These are phyloP conservation scores for Amblyopsis hoosieri DNA, from an alignment of 2,797 vertebrate genomes.

Conservation along the genomic window DNA sequence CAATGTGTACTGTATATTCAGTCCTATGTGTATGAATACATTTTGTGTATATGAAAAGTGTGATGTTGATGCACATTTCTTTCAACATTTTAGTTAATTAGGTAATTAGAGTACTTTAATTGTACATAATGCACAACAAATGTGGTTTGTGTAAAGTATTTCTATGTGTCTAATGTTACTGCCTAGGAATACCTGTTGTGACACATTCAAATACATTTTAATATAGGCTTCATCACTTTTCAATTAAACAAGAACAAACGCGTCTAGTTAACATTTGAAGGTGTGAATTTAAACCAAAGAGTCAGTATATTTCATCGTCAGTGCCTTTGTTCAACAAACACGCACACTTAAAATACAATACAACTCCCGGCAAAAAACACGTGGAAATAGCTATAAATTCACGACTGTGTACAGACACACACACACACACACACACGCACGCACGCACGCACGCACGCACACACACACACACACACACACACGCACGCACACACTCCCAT, in stretches of 20 bases:
- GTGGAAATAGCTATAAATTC: too few relatives aligned
- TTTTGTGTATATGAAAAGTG: too few relatives aligned
- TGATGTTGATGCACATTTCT: too few relatives aligned
- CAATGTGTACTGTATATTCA: too few relatives aligned
- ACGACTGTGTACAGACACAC: neutral
- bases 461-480: constrained; percentile 1
- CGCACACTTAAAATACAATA: neutral
- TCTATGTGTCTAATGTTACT: neutral
- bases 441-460: neutral
- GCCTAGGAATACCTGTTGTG: neutral
- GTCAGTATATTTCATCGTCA: constrained; percentile 10
- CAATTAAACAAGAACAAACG: constrained; percentile 12
- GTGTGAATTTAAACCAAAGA: constrained; percentile 31
- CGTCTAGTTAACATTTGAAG: constrained; percentile 26
- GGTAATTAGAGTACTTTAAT: too few relatives aligned
- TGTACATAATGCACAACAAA: constrained; percentile 7
- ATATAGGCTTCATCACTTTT: neutral
- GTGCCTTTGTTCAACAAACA: constrained; percentile 5
- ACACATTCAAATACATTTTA: constrained; percentile 4
- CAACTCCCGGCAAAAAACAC: neutral
- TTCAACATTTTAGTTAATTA: too few relatives aligned
- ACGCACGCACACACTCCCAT: constrained; percentile 4
- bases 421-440: constrained; percentile 2
- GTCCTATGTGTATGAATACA: too few relatives aligned
- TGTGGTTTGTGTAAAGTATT: neutral